Percentiles rank a stretch among this genome's conserved stretches.
These are phyloP conservation scores for Patella vulgata DNA, from an alignment of 1,140 invertebrate species.

Conservation along the genomic window DNA sequence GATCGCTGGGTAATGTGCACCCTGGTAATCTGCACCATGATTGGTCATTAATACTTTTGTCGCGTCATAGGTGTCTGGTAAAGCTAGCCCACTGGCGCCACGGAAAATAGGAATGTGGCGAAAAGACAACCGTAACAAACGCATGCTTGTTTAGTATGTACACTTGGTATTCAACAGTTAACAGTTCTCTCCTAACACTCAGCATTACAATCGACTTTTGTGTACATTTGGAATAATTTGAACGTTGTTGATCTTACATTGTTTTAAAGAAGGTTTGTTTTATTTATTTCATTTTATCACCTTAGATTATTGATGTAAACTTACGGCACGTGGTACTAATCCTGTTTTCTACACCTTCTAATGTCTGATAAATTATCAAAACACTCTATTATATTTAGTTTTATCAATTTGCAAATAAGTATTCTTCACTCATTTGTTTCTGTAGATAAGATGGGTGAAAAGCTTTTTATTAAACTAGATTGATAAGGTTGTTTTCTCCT, in stretches of 20 bases:
- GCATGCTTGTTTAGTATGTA: background rate
- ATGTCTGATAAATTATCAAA: too few species aligned
- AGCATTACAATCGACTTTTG: background rate
- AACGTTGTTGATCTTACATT: too few species aligned
- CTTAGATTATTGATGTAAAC: too few species aligned
- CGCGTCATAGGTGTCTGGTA: constrained; percentile 26
- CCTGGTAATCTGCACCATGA: constrained; percentile 33
- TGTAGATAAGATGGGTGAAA: too few species aligned
- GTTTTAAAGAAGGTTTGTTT: background rate
- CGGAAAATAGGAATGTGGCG: constrained; percentile 1
- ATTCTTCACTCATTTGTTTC: too few species aligned
- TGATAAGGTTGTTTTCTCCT: too few species aligned
- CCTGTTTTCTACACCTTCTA: too few species aligned
- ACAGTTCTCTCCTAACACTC: background rate
- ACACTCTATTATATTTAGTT: too few species aligned
- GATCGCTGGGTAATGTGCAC: constrained; percentile 4
- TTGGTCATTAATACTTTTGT: constrained; percentile 36
- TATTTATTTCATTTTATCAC: too few species aligned
- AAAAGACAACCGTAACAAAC: constrained; percentile 6
- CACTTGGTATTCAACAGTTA: background rate
- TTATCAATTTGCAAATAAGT: too few species aligned
- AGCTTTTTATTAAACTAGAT: too few species aligned
- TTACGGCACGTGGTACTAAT: too few species aligned
- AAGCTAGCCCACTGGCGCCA: constrained; percentile 24
- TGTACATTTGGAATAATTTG: background rate